These are phyloP conservation scores for Melolontha melolontha DNA, from an alignment of 2,888 invertebrate genomes.

Conservation along the genomic window DNA sequence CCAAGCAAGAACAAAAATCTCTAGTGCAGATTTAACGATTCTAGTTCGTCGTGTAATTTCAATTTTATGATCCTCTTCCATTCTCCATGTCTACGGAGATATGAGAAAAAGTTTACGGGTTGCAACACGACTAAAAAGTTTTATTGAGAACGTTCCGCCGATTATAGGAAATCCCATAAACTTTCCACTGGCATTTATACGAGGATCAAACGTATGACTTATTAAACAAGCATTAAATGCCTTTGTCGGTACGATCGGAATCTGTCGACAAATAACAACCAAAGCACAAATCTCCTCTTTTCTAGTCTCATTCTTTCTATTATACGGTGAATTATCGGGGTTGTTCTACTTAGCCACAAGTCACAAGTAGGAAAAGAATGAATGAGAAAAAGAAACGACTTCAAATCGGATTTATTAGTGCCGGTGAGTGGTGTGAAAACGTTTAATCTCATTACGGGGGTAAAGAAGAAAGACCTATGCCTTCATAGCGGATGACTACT, in stretches of 20 bases:
- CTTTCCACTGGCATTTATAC: slow-evolving; percentile 45
- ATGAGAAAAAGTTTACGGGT: slow-evolving; percentile 31
- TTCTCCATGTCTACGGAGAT: slow-evolving; percentile 15
- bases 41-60: slow-evolving; percentile 28
- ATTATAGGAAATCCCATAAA: slow-evolving; percentile 44
- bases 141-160: slow-evolving; percentile 30
- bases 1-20: slow-evolving; percentile 23
- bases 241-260: slow-evolving; percentile 46
- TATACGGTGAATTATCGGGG: slow-evolving; percentile 32
- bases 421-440: slow-evolving; percentile 35
- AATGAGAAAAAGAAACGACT: slow-evolving; percentile 18
- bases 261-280: slow-evolving; percentile 22
- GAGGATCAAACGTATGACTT: slow-evolving; percentile 51
- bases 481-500: slow-evolving; percentile 22
- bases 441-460: slow-evolving; percentile 33
- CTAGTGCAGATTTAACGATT: slow-evolving; percentile 31
- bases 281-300: slow-evolving; percentile 24
- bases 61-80: slow-evolving; percentile 27
- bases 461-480: slow-evolving; percentile 9
- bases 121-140: slow-evolving; percentile 33
- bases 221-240: slow-evolving; percentile 52
- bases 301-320: slow-evolving; percentile 22
- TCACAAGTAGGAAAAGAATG: slow-evolving; percentile 3
- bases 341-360: slow-evolving; percentile 25
- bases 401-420: slow-evolving; percentile 36